A percentile compares a stretch with the other conserved stretches of the same genome.
These are phyloP conservation scores for Morphnarchus princeps DNA, from an alignment of 2,113 vertebrate species.

Conservation along the genomic window DNA sequence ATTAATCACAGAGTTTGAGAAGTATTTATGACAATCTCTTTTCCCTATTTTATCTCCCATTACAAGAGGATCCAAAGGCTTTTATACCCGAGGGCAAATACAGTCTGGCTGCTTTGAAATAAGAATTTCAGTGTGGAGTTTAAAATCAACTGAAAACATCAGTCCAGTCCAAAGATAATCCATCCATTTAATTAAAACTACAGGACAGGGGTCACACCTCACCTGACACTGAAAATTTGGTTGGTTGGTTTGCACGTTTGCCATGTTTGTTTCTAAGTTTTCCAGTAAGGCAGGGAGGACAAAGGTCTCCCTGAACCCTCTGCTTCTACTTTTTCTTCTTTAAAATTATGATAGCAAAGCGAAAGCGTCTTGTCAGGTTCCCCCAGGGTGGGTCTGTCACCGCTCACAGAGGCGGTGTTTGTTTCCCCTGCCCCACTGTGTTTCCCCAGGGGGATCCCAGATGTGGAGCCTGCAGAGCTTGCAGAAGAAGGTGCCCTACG, in stretches of 20 bases:
- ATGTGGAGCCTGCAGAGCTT: background rate
- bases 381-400: background rate
- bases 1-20: background rate
- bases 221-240: background rate
- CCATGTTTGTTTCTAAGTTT: background rate
- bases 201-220: background rate
- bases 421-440: background rate
- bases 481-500: background rate
- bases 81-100: background rate
- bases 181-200: background rate
- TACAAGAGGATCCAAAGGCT: background rate
- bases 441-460: background rate
- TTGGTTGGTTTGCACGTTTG: background rate
- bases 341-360: background rate
- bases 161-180: background rate
- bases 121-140: background rate
- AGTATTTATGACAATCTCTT: background rate
- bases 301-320: background rate
- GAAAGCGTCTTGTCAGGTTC: background rate
- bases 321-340: background rate
- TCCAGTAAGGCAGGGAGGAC: background rate
- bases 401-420: rapidly evolving
- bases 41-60: background rate
- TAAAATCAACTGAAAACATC: background rate
- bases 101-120: background rate